Percentiles rank a stretch among this genome's conserved stretches.
Evolutionary conservation across 2,113 vertebrate genomes (phyloP).

Genomic region (Scolopax mira): DNA sequence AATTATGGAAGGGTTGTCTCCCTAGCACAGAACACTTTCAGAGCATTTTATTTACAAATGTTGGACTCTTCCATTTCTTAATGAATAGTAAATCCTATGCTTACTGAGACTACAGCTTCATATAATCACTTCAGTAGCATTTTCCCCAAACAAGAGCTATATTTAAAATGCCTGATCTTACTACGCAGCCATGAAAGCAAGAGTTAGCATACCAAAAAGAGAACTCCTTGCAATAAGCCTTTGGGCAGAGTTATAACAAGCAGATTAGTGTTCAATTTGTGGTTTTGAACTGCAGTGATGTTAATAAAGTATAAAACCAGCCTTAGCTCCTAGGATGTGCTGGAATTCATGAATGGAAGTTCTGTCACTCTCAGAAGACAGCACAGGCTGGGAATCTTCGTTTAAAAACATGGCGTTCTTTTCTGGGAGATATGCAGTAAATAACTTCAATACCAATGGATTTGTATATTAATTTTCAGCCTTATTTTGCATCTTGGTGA

Average conservation of each 20-base stretch:
- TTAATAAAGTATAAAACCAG: background rate
- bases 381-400: background rate
- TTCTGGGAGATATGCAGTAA: background rate
- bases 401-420: background rate
- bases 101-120: background rate
- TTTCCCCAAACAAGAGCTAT: background rate
- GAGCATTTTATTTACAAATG: background rate
- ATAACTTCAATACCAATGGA: background rate
- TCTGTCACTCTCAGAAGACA: background rate
- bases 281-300: background rate
- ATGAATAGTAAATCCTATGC: background rate
- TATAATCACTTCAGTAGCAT: background rate
- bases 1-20: background rate
- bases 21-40: background rate
- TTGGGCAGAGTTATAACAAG: background rate
- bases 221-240: background rate
- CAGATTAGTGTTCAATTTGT: background rate
- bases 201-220: background rate
- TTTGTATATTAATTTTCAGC: background rate
- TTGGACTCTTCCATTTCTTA: background rate
- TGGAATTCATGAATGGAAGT: background rate
- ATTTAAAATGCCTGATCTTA: background rate
- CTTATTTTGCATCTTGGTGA: background rate
- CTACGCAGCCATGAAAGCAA: background rate
- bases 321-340: background rate